A percentile compares a stretch with the other conserved stretches of the same genome.
Conservation (phyloP, 1,140 invertebrate species). For the Cydia splendana region DNA sequence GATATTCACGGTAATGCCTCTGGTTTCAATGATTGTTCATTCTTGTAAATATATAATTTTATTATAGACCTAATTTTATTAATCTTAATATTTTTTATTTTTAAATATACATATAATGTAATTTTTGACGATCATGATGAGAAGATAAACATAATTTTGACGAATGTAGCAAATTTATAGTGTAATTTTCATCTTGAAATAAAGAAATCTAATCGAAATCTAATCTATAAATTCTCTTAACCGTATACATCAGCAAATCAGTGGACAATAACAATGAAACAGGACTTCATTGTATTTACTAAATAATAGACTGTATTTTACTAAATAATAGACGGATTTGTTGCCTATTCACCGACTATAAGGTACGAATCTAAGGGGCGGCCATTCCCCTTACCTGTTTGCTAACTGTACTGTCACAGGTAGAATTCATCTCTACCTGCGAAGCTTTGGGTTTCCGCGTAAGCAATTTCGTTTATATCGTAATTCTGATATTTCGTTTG, state of each 20-base stretch:
- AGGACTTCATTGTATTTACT: slow-evolving; percentile 5
- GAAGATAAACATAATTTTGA: no score
- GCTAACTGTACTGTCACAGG: slow-evolving; percentile 5
- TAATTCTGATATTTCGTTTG: neutral
- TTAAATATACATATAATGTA: no score
- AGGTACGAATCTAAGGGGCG: neutral
- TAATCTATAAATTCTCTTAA: neutral
- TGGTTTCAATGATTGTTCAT: neutral
- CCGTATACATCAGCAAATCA: slow-evolving; percentile 2
- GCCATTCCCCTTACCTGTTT: neutral
- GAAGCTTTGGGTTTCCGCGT: neutral
- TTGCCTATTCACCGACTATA: neutral
- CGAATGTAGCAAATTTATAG: no score
- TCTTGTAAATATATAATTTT: neutral
- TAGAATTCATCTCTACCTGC: neutral
- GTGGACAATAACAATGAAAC: neutral
- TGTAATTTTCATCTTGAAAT: no score
- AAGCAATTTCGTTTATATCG: neutral
- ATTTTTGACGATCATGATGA: no score
- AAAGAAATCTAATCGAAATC: no score
- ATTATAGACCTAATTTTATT: no score
- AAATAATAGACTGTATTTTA: neutral
- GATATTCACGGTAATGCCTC: no score
- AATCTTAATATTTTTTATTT: no score
- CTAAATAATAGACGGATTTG: neutral